Evolutionary conservation across 2,888 invertebrate species (phyloP).

Genomic region (Cataglyphis livida): DNA sequence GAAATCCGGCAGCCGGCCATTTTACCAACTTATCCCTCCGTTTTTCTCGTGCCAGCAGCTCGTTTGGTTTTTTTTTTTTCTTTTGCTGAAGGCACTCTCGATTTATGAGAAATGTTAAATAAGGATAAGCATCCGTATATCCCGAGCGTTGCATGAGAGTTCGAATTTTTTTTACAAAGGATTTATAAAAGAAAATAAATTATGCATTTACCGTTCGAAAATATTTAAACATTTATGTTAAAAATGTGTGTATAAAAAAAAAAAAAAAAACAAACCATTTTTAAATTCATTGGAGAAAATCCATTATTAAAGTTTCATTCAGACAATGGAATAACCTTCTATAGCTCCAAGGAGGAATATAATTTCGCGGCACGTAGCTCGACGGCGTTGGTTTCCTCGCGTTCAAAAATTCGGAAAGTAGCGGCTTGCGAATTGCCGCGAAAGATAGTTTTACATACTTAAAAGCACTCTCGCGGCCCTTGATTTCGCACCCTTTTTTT

Average conservation of each 20-base stretch:
- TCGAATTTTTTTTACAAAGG: neutral
- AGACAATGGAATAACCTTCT: constrained; percentile 6
- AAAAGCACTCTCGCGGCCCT: constrained; percentile 6
- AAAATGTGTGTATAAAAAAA: neutral
- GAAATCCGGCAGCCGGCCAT: constrained; percentile 37
- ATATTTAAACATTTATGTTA: neutral
- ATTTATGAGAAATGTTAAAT: constrained; percentile 10
- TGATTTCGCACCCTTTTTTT: constrained; percentile 5
- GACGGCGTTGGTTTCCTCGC: neutral
- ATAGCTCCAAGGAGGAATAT: neutral
- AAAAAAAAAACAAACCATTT: neutral
- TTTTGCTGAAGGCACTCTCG: neutral
- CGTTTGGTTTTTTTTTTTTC: neutral
- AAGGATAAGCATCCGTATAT: constrained; percentile 5
- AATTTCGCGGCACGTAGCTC: constrained; percentile 2
- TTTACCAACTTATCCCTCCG: constrained; percentile 58
- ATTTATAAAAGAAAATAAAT: too few species aligned
- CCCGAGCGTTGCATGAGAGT: too few species aligned
- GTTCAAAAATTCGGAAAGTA: constrained; percentile 21
- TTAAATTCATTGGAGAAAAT: neutral
- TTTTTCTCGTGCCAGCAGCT: constrained; percentile 35
- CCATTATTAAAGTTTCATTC: constrained; percentile 22
- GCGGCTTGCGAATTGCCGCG: neutral
- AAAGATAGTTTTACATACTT: constrained; percentile 36
- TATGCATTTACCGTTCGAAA: neutral